Evolutionary conservation across 2,113 vertebrate genomes (phyloP).

Genomic region (Psilopsiagon aurifrons): DNA sequence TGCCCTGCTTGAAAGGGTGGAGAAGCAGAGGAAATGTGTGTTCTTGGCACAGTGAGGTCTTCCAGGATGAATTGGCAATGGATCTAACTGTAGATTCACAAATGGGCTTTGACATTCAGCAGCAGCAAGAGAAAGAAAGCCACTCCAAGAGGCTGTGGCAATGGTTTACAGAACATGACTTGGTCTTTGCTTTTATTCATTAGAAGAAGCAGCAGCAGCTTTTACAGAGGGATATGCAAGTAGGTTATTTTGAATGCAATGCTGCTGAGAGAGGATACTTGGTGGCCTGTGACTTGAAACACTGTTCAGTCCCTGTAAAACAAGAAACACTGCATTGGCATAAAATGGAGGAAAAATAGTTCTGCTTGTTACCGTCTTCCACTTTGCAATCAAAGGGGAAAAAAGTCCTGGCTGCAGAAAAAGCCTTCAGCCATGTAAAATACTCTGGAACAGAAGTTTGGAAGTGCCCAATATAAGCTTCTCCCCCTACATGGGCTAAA

Average conservation of each 20-base stretch:
- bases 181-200: neutral
- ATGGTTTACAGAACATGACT: neutral
- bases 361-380: neutral
- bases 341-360: neutral
- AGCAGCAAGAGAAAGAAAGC: neutral
- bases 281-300: neutral
- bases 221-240: neutral
- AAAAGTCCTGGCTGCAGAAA: neutral
- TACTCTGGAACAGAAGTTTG: neutral
- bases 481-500: accelerated
- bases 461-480: neutral
- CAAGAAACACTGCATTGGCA: neutral
- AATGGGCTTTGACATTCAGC: neutral
- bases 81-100: neutral
- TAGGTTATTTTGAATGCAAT: neutral
- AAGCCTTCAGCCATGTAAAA: neutral
- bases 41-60: neutral
- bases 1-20: neutral
- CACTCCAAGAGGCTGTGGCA: neutral
- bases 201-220: neutral
- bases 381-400: neutral
- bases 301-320: neutral
- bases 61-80: neutral
- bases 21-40: neutral
- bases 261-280: neutral